Base-by-base conservation (phyloP, 1,140 invertebrate species). In the Musca domestica region DNA sequence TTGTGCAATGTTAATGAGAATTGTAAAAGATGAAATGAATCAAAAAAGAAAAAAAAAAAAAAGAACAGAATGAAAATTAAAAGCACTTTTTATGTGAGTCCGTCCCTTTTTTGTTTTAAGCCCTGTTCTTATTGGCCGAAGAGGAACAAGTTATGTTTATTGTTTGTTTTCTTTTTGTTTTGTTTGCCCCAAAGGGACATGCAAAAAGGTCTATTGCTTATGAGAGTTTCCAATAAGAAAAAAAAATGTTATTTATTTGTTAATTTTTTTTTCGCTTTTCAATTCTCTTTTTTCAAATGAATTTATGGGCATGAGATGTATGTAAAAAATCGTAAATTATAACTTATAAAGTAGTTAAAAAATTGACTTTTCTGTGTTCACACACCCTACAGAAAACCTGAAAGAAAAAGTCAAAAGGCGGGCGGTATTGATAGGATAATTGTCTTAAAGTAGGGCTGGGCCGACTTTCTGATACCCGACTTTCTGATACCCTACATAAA, bases 1-100 rank as follows among this genome's bases (percentile, higher is more conserved):
- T 61, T 61, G 3, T 61, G 27, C n/a, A 61, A 61, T 61, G 34
- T 61, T 61, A 61, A 61, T 61, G 56, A 61, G 56, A 19, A 61
- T 61, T 61, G n/a, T n/a, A n/a, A n/a, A n/a, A n/a, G n/a, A n/a
- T n/a, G n/a, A n/a, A n/a, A n/a, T n/a, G n/a, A n/a, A n/a, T 61
- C 20, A 23, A 27, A 27, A 27, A 27, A 10, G 10, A 30, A 61
- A 19, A 20, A 20, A n/a, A 20, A 23, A 15, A 2, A 23, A 54
- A 61, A 34, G 2, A 34, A 56, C n/a, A 34, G 17, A 61, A 54
- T 17, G 48, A 12, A 51, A 22, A 12, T 9, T 19, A 20, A 4
- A 20, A 20, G 56, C 6, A 17, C 17, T 34, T 61, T 61, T 61
- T 61, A 34, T 27, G 23, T 19, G n/a, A 61, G 22, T 19, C 30